Base-by-base conservation (phyloP, 2,797 vertebrate genomes). In the Danio choprae region DNA sequence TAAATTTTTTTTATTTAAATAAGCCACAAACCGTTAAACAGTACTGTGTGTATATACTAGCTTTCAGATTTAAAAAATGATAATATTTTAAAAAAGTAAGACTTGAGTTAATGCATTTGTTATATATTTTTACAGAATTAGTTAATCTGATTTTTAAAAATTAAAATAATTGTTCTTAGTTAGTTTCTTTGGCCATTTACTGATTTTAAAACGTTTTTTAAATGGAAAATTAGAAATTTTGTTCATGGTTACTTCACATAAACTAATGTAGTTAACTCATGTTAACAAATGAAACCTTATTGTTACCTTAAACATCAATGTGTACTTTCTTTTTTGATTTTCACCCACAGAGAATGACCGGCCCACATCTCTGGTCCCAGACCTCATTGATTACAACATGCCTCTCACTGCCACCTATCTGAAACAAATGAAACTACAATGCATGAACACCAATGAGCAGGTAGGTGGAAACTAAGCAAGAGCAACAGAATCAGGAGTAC, bases 301-400 rank as follows among this genome's bases (percentile, higher is more conserved):
- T 29, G 29, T 29, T 29, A 29, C 3, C 29, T 29, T 29, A 29
- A 1, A 29, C 29, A 29, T 29, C 29, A 15, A 50, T 68, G 15
- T n/a, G 15, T 16, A 16, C 59, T 40, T 20, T 58, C 11, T 38
- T 20, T 58, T 56, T 8, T 60, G 29, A 74, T 74, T 83, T 15
- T 48, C 68, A 18, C 83, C 85, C 70, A 53, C 92, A 99, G 97
- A 99, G 91, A 99, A 96, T 0, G 97, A 98, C 84, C 93, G 96
- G n/a, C 96, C 97, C 4, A 96, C 96, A 78, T 97, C 97, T 0
- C 89, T 99, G 93, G 96, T 97, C 82, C 97, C 97, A 41, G 97
- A 97, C 89, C 95, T 98, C 83, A 99, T 99, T 29, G 97, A 99
- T 78, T 99, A 99, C 95, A 99, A 99, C 94, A 98, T 99, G 97